Base-by-base conservation (phyloP, 2,113 vertebrate genomes). In the Labeo catla region DNA sequence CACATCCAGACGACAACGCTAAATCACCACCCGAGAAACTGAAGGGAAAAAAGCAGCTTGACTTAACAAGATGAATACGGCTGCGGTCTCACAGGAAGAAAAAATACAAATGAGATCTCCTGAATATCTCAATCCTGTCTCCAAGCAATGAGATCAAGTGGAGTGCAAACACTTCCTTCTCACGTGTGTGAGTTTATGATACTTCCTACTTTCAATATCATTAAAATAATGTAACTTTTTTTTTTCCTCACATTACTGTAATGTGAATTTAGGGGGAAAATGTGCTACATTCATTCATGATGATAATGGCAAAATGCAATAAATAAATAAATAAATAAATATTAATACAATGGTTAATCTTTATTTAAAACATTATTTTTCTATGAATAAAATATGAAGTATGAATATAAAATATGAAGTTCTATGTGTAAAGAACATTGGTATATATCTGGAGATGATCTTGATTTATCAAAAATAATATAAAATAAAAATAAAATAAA, bases 41-140 rank as follows among this genome's bases (percentile, higher is more conserved):
- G 16, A 19, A 57, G 19, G 3, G 16, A 9, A 2, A 80, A 63
- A 45, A n/a, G 21, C 5, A 4, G 5, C 12, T 43, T 13, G 72
- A 50, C 73, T 76, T n/a, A 76, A 76, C 45, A 15, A 76, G 73
- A 76, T 49, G 73, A 80, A 63, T 7, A 23, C 6, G 34, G 52
- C 50, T 54, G 16, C 16, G 52, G 34, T 76, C n/a, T n/a, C 12
- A 34, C 1, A 43, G 16, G 74, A 21, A 72, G 68, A 45, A 43
- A 43, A 70, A 72, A 72, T 4, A 72, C 36, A 39, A 39, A 70
- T 70, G 10, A 49, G 11, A 76, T 76, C 11, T 49, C 73, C n/a
- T 50, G 45, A 76, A 76, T 76, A 50, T 28, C 73, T 50, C 73
- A 50, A 6, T 15, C 23, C 73, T 28, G 73, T 21, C 39, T 72